Base-by-base conservation (phyloP, 1,140 invertebrate species). In the Eurosta solidaginis region DNA sequence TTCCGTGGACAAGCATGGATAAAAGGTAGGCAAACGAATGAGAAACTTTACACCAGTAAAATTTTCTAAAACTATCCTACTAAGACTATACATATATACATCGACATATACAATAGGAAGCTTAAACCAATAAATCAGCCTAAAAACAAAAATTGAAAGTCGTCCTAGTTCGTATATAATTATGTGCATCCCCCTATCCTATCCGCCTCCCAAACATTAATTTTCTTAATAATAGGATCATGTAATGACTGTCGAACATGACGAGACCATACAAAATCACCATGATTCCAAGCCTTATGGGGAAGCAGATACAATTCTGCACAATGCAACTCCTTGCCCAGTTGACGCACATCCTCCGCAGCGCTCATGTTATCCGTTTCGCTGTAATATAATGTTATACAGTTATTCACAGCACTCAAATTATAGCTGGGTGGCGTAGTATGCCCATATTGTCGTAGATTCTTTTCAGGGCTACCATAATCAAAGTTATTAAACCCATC, bases 361-460 rank as follows among this genome's bases (percentile, higher is more conserved):
- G 88, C 84, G 20, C 90, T 89, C 1, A 92, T 84, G 84, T 89
- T 90, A 82, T 94, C 94, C 4, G 90, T 88, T 3, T 90, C 84
- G 27, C 92, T 91, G 50, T 90, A 93, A 81, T 92, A 92, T 2
- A 94, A 78, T 3, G 90, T 12, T 5, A 78, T 33, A 36, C 68
- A 90, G 0, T 92, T 84, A 1, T 92, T 92, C 12, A 94, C 90
- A 77, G 90, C 90, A 9, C 84, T 83, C 10, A 92, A 77, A 76
- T 90, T 85, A 79, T 92, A 92, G 3, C 85, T 79, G 0, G 91
- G 90, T 10, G 91, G 90, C n/a, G 78, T 83, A 14, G 82, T n/a
- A 22, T 82, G 81, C 3, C 85, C 87, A 75, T 91, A 91, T 10
- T 82, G 79, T 27, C 82, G 76, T 42, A 86, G 54, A 80, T 92